These are phyloP conservation scores for Phoxinus phoxinus DNA, from an alignment of 2,113 vertebrate genomes.

Conservation along the genomic window DNA sequence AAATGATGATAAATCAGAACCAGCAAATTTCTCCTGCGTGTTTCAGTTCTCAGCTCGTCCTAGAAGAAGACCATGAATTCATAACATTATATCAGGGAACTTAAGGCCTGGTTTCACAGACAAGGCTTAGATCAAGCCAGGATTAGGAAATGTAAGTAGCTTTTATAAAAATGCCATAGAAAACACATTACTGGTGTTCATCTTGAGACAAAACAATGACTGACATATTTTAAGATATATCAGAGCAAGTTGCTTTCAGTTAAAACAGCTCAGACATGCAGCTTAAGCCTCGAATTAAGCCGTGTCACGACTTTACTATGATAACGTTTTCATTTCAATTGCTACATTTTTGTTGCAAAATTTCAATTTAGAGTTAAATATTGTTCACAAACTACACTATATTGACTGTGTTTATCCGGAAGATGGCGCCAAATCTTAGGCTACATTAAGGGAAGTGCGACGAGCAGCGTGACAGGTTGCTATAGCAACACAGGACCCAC, in stretches of 20 bases:
- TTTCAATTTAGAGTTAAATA: background rate
- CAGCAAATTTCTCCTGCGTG: slow-evolving; percentile 88
- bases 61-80: slow-evolving; percentile 56
- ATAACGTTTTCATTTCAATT: background rate
- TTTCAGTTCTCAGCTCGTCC: slow-evolving; percentile 86
- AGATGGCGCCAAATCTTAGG: slow-evolving; percentile 65
- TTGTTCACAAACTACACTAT: background rate
- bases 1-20: slow-evolving; percentile 92
- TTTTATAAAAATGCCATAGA: too few relatives aligned
- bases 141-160: too few relatives aligned
- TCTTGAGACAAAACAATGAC: too few relatives aligned
- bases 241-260: too few relatives aligned
- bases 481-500: slow-evolving; percentile 66
- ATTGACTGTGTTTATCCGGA: slow-evolving; percentile 10
- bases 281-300: too few relatives aligned
- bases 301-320: too few relatives aligned
- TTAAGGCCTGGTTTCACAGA: too few relatives aligned
- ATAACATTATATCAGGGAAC: background rate
- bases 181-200: too few relatives aligned
- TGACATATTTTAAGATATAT: too few relatives aligned
- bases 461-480: slow-evolving; percentile 34
- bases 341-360: background rate
- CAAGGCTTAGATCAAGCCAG: too few relatives aligned
- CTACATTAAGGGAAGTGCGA: background rate
- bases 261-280: too few relatives aligned